Evolutionary conservation across 2,113 vertebrate genomes (phyloP).

Genomic region (Tupaia chinensis): DNA sequence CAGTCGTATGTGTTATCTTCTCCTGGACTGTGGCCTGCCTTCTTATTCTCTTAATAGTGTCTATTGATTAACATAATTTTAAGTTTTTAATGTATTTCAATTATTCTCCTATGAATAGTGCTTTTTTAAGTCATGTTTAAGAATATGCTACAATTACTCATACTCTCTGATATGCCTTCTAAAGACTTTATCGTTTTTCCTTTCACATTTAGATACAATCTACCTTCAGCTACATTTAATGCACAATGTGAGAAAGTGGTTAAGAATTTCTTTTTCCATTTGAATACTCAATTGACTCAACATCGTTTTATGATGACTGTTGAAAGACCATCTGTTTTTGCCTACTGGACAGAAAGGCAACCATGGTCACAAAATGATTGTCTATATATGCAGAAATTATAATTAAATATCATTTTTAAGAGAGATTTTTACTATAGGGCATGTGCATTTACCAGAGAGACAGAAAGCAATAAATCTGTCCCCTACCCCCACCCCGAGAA

Average conservation of each 20-base stretch:
- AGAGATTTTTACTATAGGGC: no score
- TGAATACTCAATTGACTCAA: not conserved
- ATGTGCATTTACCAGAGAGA: no score
- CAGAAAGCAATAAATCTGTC: no score
- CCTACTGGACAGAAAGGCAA: not conserved
- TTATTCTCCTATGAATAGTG: not conserved
- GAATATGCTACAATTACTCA: not conserved
- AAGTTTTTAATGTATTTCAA: not conserved
- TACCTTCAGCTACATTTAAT: not conserved
- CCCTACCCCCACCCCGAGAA: no score
- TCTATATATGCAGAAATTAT: not conserved
- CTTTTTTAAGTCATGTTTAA: not conserved
- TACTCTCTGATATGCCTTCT: not conserved
- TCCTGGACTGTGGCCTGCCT: not conserved
- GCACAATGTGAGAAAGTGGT: not conserved
- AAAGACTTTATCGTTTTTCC: not conserved
- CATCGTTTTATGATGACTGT: not conserved
- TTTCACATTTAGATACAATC: not conserved
- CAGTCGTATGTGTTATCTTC: not conserved
- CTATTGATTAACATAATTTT: not conserved
- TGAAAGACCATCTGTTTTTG: not conserved
- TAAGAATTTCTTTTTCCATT: not conserved
- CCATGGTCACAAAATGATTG: not conserved
- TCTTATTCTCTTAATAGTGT: not conserved
- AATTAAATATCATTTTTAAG: not conserved